Evolutionary conservation across 2,888 invertebrate species (phyloP).

Genomic region (Scaeva pyrastri): DNA sequence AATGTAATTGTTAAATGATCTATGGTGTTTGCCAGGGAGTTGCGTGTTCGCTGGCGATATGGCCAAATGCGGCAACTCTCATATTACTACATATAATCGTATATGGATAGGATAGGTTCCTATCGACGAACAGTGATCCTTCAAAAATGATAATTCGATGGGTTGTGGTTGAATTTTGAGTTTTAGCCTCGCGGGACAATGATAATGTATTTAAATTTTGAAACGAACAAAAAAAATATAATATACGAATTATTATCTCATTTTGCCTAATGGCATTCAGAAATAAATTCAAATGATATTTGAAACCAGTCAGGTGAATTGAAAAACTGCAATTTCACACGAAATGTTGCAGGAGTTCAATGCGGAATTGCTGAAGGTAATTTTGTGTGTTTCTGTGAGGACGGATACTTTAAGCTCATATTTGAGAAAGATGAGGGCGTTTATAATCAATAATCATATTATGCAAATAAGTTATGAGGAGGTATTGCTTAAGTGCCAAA

Average conservation of each 20-base stretch:
- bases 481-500: not conserved
- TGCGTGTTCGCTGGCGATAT: constrained; percentile 76
- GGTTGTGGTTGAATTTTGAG: constrained; percentile 23
- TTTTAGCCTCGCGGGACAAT: constrained; percentile 28
- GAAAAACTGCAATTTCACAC: constrained; percentile 65
- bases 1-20: constrained; percentile 76
- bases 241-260: constrained; percentile 71
- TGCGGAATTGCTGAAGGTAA: constrained; percentile 11
- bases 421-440: not conserved
- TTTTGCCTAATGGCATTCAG: constrained; percentile 74
- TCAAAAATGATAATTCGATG: constrained; percentile 72
- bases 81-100: too few relatives aligned
- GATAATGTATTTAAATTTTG: constrained; percentile 72
- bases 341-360: too few relatives aligned
- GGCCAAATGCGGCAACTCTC: constrained; percentile 81
- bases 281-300: constrained; percentile 74
- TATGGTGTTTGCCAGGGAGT: constrained; percentile 75
- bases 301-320: constrained; percentile 54
- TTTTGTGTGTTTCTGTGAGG: not conserved
- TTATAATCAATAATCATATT: constrained; percentile 9
- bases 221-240: constrained; percentile 18
- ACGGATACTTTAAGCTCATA: not conserved
- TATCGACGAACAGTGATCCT: constrained; percentile 64
- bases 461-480: not conserved
- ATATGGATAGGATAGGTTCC: constrained; percentile 5